phyloP scores from a whole-genome alignment of 2,797 vertebrate species.

The Danio jaintianensis region DNA sequence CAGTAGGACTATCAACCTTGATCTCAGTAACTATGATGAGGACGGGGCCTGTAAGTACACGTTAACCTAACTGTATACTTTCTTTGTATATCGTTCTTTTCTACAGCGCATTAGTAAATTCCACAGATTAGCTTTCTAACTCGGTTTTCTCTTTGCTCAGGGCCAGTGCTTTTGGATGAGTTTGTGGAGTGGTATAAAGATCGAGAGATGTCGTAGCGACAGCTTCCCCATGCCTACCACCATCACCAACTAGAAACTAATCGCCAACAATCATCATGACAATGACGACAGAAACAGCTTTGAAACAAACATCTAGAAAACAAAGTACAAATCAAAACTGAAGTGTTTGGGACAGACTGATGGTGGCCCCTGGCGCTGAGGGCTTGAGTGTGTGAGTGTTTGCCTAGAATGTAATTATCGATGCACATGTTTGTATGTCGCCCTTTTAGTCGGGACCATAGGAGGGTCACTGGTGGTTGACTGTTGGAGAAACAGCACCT shows the following conservation, averaged over 20 bases:
- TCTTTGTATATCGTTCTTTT: background rate
- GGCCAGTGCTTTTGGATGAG: constrained; percentile 99
- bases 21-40: constrained; percentile 99
- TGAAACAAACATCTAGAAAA: constrained; percentile 76
- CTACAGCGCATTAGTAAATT: no score
- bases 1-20: constrained; percentile 98
- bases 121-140: constrained; percentile 49
- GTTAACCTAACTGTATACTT: background rate
- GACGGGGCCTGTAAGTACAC: constrained; percentile 95
- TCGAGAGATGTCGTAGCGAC: constrained; percentile 94
- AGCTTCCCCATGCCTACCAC: constrained; percentile 71
- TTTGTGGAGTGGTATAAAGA: constrained; percentile 99
- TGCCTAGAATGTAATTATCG: constrained; percentile 62
- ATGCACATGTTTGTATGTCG: constrained; percentile 67
- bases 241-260: constrained; percentile 58
- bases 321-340: constrained; percentile 72
- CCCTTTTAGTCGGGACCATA: constrained; percentile 62
- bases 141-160: constrained; percentile 72
- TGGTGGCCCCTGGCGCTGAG: constrained; percentile 68
- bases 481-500: constrained; percentile 46
- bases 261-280: constrained; percentile 58
- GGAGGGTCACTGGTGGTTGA: constrained; percentile 66
- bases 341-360: constrained; percentile 65
- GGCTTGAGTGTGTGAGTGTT: constrained; percentile 52
- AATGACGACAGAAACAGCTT: constrained; percentile 89